These are phyloP conservation scores for Muraenolepis orangiensis DNA, from an alignment of 2,797 vertebrate species.

Conservation along the genomic window DNA sequence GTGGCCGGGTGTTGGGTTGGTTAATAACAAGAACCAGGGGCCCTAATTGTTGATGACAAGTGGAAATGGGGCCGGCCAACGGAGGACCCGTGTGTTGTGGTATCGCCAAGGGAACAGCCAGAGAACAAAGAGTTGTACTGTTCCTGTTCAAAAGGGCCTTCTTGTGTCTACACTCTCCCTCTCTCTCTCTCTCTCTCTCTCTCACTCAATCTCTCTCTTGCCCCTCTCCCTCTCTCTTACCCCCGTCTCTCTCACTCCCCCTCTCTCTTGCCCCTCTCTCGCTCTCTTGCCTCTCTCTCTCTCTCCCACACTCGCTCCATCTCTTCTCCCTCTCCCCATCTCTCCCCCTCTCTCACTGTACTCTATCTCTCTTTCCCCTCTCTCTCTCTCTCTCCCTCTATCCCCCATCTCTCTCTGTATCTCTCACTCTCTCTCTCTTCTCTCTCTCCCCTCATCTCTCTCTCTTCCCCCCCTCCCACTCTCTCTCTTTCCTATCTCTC, in stretches of 20 bases:
- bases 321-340: too few relatives aligned
- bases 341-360: neutral
- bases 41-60: neutral
- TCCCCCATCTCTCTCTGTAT: neutral
- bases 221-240: too few relatives aligned
- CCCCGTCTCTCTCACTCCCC: neutral
- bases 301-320: neutral
- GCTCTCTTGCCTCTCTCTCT: neutral
- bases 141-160: constrained; percentile 46
- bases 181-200: neutral
- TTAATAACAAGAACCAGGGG: neutral
- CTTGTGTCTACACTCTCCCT: neutral
- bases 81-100: neutral
- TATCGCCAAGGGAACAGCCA: constrained; percentile 59
- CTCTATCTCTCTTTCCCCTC: too few relatives aligned
- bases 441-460: too few relatives aligned
- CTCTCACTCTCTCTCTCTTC: neutral
- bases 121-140: constrained; percentile 60
- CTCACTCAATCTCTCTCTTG: neutral
- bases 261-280: too few relatives aligned
- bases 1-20: neutral
- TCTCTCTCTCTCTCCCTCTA: neutral
- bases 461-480: too few relatives aligned
- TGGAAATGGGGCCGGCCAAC: neutral
- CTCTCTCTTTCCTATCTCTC: neutral